Base-by-base conservation (phyloP, 2,888 invertebrate genomes). In the Epistrophella euchroma region DNA sequence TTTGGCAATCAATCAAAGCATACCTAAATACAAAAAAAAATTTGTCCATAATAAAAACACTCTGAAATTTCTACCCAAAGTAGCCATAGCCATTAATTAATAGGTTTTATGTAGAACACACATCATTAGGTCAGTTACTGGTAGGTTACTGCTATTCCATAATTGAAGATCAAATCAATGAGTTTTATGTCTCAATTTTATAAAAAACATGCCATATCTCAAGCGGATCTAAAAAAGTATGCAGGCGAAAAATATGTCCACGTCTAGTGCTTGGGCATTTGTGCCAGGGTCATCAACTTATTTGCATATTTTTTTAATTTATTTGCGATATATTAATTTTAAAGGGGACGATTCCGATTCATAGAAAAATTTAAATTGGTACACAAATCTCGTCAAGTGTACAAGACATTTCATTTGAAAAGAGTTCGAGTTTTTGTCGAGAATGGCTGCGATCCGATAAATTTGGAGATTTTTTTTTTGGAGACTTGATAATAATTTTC, bases 271-370 rank as follows among this genome's bases (percentile, higher is more conserved):
- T 80, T 85, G 86, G 73, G 56, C 86, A 86, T 86, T 86, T 5
- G 77, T 81, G 86, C 86, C 86, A 86, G 82, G 86, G 86, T 82
- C 86, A 74, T 86, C 81, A 81, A 85, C 80, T 86, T 62, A 86
- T 86, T 73, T 82, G 78, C 73, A 86, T 82, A 47, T 60, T 37
- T 37, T 19, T 40, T 37, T 19, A 7, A 35, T 15, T 37, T 19
- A 58, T 58, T 2, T 19, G 17, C 52, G 2, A 22, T 50, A 50
- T 17, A 13, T n/a, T n/a, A 60, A 22, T 22, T 58, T 22, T 58
- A 22, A 60, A 22, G 22, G 40, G 3, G 9, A 9, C 1, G 37
- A 22, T 4, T 15, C 2, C 22, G 32, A 15, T 22, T 60, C 10
- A 5, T 32, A 9, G 32, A 9, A 32, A 32, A 32, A 32, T 32